A percentile compares a stretch with the other conserved stretches of the same genome.
Evolutionary conservation across 2,888 invertebrate species (phyloP).

Genomic region (Nemapogon koenigi): DNA sequence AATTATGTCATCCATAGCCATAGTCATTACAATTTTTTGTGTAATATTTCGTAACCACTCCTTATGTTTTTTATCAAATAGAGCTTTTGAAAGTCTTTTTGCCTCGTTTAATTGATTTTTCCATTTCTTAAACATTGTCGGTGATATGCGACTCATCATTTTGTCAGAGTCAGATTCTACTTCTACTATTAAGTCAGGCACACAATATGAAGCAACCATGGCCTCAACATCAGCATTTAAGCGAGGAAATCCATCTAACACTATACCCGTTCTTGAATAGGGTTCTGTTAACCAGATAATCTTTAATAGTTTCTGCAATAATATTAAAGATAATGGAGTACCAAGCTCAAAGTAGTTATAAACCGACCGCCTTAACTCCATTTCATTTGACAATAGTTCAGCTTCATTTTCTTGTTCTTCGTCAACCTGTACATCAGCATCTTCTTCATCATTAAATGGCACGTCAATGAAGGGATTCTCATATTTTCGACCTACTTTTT

Average conservation of each 20-base stretch:
- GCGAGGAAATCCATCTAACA: slow-evolving; percentile 70
- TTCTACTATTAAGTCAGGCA: slow-evolving; percentile 67
- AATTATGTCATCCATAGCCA: slow-evolving; percentile 37
- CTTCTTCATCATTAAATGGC: slow-evolving; percentile 32
- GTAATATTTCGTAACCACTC: slow-evolving; percentile 35
- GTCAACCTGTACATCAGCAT: slow-evolving; percentile 25
- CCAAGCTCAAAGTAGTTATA: slow-evolving; percentile 57
- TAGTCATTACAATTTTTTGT: slow-evolving; percentile 30
- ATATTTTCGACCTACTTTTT: slow-evolving; percentile 44
- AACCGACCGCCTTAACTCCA: slow-evolving; percentile 36
- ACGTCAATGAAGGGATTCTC: slow-evolving; percentile 43
- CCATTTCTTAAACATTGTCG: slow-evolving; percentile 39
- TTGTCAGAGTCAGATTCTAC: slow-evolving; percentile 38
- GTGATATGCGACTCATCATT: slow-evolving; percentile 31
- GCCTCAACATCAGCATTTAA: slow-evolving; percentile 57
- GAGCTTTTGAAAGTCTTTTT: slow-evolving; percentile 26
- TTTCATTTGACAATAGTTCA: slow-evolving; percentile 40
- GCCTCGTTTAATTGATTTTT: slow-evolving; percentile 40
- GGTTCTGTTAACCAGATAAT: slow-evolving; percentile 62
- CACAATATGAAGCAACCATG: slow-evolving; percentile 49
- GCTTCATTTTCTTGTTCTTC: slow-evolving; percentile 38
- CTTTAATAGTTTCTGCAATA: slow-evolving; percentile 46
- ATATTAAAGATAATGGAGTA: slow-evolving; percentile 39
- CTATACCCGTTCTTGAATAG: slow-evolving; percentile 51
- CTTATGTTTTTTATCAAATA: slow-evolving; percentile 25